A percentile compares a stretch with the other conserved stretches of the same genome.
Evolutionary conservation across 2,797 vertebrate species (phyloP).

Genomic region (Microcaecilia unicolor): DNA sequence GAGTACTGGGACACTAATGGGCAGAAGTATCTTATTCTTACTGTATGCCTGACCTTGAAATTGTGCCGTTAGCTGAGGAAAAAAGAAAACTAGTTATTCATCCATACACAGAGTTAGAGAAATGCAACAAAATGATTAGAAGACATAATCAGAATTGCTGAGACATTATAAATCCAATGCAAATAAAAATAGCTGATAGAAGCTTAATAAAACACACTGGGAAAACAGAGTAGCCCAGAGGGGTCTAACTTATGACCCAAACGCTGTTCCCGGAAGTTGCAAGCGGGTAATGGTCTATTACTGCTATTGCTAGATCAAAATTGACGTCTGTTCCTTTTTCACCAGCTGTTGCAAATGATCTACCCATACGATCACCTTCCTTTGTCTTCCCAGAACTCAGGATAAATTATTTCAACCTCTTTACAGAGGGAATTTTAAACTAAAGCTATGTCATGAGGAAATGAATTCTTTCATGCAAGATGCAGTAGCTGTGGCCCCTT

Average conservation of each 20-base stretch:
- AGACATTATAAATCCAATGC: background rate
- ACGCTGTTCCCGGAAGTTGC: constrained; percentile 10
- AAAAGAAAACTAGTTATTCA: constrained; percentile 27
- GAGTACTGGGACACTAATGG: no score
- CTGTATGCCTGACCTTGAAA: background rate
- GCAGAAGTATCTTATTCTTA: background rate
- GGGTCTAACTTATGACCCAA: constrained; percentile 1
- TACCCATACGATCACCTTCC: constrained; percentile 46
- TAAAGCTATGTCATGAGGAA: constrained; percentile 50
- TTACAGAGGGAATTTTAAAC: constrained; percentile 49
- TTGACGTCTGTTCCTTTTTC: constrained; percentile 11
- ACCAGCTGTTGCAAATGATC: constrained; percentile 46
- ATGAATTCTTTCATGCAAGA: constrained; percentile 44
- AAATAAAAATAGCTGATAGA: background rate
- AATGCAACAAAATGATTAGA: constrained; percentile 11
- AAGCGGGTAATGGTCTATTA: constrained; percentile 21
- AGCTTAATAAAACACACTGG: constrained; percentile 1
- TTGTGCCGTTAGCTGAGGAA: constrained; percentile 12
- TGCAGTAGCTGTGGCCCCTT: no score
- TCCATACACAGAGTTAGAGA: constrained; percentile 6
- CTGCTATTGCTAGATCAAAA: constrained; percentile 2
- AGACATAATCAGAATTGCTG: background rate
- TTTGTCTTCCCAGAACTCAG: constrained; percentile 48
- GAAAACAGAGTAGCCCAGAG: background rate
- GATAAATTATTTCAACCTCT: constrained; percentile 53